Evolutionary conservation across 2,113 vertebrate genomes (phyloP), one percentile per base, ranked within the genome.

Genomic region (Xiphias gladius): DNA sequence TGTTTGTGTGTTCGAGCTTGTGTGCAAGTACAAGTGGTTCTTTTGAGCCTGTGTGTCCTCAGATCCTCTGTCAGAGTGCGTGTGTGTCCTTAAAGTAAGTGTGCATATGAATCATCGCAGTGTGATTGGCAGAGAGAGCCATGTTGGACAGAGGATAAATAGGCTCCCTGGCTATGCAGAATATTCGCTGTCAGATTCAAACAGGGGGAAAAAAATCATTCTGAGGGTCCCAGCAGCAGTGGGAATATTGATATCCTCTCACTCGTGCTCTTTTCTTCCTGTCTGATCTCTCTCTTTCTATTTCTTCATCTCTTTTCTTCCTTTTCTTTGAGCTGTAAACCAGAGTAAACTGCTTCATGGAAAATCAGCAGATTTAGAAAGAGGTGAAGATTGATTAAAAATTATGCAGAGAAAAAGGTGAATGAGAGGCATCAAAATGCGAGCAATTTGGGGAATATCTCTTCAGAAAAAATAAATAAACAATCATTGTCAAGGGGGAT

Each of bases 201-300:
- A 75, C 54, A 11, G 22, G 32, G 5, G 10, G 39, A 65, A 83
- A 57, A 83, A 86, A 83, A 88, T 87, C 76, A 77, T 73, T 82
- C 68, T 30, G 62, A 80, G 41, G 73, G 69, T 89, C 79, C 88
- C 74, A 74, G 71, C 70, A 26, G 85, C 72, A 69, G 78, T 41
- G 61, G 79, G 84, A 91, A 91, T 93, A 93, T 93, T 91, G 88
- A 93, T 86, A 86, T 71, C 30, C 80, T 81, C 66, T 76, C 50
- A 13, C 80, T 79, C 22, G 17, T 4, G 32, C 68, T 59, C 65
- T 78, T 80, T 72, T 35, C 73, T 52, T 82, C 62, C 39, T 30
- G 73, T 84, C 76, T 85, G 76, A 86, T 86, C 74, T 86, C 67
- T 75, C 68, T 66, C 58, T 87, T 82, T 76, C 79, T 57, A 24